A percentile compares a stretch with the other conserved stretches of the same genome.
These are phyloP conservation scores for Danaus chrysippus DNA, from an alignment of 2,888 invertebrate species.

Conservation along the genomic window DNA sequence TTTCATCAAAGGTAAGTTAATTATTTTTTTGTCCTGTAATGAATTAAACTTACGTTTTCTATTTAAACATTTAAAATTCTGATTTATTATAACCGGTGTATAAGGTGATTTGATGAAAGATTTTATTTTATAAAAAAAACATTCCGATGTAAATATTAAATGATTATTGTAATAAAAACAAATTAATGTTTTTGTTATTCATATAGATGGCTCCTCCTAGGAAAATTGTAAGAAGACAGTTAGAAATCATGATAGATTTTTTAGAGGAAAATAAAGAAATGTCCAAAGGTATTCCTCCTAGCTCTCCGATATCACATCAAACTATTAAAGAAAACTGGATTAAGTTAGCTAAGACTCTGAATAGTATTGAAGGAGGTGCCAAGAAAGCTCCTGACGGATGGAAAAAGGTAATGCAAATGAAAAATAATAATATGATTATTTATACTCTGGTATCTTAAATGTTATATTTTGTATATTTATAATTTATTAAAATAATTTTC, in stretches of 20 bases:
- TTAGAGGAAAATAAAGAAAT: slow-evolving; percentile 60
- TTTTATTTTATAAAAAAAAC: no score
- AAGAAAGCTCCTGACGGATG: slow-evolving; percentile 61
- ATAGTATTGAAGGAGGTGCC: slow-evolving; percentile 55
- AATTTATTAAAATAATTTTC: not conserved
- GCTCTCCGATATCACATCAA: slow-evolving; percentile 52
- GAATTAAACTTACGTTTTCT: no score
- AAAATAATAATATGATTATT: not conserved
- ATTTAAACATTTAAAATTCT: no score
- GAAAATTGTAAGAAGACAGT: slow-evolving; percentile 55
- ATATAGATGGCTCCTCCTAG: slow-evolving; percentile 68
- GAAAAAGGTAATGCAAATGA: slow-evolving; percentile 54
- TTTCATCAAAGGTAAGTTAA: slow-evolving; percentile 8
- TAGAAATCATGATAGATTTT: slow-evolving; percentile 61
- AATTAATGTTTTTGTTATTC: slow-evolving; percentile 18
- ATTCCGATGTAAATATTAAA: no score
- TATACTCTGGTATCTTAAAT: slow-evolving; percentile 6
- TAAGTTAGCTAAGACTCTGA: slow-evolving; percentile 57
- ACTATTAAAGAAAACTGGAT: slow-evolving; percentile 58
- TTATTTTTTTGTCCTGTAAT: slow-evolving; percentile 12
- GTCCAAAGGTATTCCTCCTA: slow-evolving; percentile 52
- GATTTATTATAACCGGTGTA: no score
- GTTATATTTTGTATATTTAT: not conserved
- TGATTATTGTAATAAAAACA: not conserved
- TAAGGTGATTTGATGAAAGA: no score